These are phyloP conservation scores for Lerista edwardsae DNA, from an alignment of 2,797 vertebrate species.

Conservation along the genomic window DNA sequence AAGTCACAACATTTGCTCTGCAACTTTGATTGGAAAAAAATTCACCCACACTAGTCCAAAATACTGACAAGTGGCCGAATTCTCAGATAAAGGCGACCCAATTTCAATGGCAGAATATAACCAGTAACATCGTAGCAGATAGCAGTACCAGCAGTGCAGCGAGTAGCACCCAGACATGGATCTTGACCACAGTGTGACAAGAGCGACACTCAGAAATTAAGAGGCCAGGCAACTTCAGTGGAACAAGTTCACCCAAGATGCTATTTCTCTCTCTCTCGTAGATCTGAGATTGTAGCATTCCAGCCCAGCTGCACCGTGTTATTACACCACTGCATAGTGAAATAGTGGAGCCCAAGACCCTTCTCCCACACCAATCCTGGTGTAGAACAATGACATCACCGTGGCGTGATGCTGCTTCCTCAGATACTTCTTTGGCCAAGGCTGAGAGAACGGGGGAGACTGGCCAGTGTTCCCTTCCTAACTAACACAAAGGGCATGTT, in stretches of 20 bases:
- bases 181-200: not conserved
- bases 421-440: not conserved
- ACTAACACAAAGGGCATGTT: not conserved
- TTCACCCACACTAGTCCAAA: not conserved
- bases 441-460: not conserved
- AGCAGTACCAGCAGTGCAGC: not conserved
- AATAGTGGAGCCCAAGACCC: not conserved
- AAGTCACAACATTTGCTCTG: not conserved
- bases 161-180: not conserved
- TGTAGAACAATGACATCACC: not conserved
- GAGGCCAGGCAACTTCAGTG: not conserved
- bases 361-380: not conserved
- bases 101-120: not conserved
- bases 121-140: not conserved
- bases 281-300: not conserved
- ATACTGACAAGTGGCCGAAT: constrained; percentile 18
- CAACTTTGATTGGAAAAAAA: not conserved
- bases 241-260: not conserved
- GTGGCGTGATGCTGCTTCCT: not conserved
- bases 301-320: not conserved
- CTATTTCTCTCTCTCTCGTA: not conserved
- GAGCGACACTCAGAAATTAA: not conserved
- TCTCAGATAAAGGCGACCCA: constrained; percentile 23
- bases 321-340: not conserved
- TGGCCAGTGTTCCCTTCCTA: not conserved